A percentile compares a stretch with the other conserved stretches of the same genome.
phyloP scores from a whole-genome alignment of 2,113 vertebrate genomes.

The Arvicanthis niloticus region DNA sequence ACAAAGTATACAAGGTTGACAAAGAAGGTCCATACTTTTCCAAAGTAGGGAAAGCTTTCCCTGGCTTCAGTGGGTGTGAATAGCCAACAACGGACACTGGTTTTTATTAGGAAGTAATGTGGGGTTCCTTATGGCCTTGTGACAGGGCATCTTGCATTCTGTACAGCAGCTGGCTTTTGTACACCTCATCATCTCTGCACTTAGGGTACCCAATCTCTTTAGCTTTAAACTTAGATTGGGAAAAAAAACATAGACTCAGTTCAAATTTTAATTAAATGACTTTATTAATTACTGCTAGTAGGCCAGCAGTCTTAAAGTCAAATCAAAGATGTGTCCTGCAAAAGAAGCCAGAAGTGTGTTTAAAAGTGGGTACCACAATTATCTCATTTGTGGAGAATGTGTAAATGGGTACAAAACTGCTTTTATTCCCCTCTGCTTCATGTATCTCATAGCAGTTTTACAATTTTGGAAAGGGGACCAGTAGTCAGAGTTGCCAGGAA shows the following conservation, averaged over 20 bases:
- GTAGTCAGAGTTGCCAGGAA: not conserved
- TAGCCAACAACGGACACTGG: not conserved
- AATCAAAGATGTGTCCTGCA: not conserved
- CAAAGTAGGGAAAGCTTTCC: no score
- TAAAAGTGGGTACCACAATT: not conserved
- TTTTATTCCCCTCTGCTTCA: not conserved
- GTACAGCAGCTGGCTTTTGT: not conserved
- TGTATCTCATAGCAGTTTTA: not conserved
- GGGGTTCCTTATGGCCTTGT: not conserved
- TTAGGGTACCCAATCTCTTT: not conserved
- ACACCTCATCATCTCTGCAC: not conserved
- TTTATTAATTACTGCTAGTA: not conserved
- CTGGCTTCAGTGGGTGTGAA: no score
- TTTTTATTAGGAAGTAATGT: not conserved
- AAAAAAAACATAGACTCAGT: not conserved
- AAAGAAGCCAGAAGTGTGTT: not conserved
- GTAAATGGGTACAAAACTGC: not conserved
- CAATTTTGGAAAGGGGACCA: not conserved
- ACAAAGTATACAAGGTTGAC: no score
- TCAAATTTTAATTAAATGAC: not conserved
- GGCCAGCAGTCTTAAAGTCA: not conserved
- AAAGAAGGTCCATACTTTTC: no score
- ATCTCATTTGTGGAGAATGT: not conserved
- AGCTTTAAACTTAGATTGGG: not conserved
- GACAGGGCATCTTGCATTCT: not conserved